Evolutionary conservation across 2,888 invertebrate species (phyloP), one percentile per base, ranked within the genome.

Genomic region (Periphyllus acericola): DNA sequence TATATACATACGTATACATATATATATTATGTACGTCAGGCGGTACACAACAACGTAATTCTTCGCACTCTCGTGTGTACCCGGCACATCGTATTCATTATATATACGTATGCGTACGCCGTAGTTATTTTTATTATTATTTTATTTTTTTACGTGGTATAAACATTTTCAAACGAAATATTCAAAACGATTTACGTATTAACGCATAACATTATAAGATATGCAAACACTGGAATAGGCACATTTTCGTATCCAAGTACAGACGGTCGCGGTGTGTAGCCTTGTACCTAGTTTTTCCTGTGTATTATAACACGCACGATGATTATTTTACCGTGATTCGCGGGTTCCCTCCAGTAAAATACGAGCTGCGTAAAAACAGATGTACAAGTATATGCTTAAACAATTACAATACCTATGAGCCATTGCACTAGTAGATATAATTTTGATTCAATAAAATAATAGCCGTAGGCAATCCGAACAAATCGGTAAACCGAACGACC

Each of bases 1-100:
- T 25, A n/a, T 5, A n/a, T 5, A 25, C 66, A n/a, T 66, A 17
- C 29, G 25, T 80, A 36, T 40, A 68, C 40, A 29, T 66, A 36
- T 60, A 14, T 66, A n/a, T 52, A 75, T 25, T 19, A 3, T n/a
- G 25, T 72, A 86, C 71, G 74, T 80, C 80, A 11, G 66, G 8
- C 71, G 71, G 86, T 72, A 60, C 66, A 76, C 40, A 75, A 46
- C 40, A 66, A 68, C 55, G 80, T 80, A 80, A 74, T 87, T 81
- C 80, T 81, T 87, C 72, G 79, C 86, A 60, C 80, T 86, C 71
- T 86, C 71, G 85, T 66, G 83, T 40, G 68, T 55, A 46, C 78
- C 55, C 78, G 46, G 52, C 32, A 81, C 68, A 68, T 46, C 68
- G 55, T 79, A 34, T 60, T 52, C 76, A n/a, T 76, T 60, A 79